phyloP scores from a whole-genome alignment of 2,888 invertebrate genomes.

The Muschampia plurimacula region DNA sequence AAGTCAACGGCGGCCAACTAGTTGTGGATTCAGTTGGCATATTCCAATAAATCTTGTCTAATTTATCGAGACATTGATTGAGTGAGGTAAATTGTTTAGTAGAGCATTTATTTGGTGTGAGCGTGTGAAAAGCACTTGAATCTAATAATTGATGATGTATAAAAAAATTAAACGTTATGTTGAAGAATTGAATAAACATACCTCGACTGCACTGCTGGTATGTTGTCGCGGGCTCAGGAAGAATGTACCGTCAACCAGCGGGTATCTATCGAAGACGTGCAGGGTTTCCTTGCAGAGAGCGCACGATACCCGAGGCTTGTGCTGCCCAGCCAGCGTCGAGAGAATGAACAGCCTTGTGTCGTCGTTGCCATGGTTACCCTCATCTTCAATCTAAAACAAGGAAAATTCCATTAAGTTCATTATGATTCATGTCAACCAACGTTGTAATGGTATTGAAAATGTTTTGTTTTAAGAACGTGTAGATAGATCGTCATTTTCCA shows the following conservation, averaged over 20 bases:
- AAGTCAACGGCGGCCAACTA: constrained; percentile 32
- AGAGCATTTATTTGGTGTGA: not conserved
- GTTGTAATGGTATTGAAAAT: no score
- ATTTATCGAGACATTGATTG: constrained; percentile 34
- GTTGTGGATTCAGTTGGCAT: constrained; percentile 34
- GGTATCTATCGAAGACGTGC: constrained; percentile 98
- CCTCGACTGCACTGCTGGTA: constrained; percentile 94
- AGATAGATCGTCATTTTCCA: not conserved
- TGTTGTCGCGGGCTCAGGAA: constrained; percentile 98
- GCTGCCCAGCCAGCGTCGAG: constrained; percentile 96
- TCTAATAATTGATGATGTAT: not conserved
- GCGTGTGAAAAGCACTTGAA: not conserved
- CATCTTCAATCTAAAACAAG: constrained; percentile 96
- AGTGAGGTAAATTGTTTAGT: constrained; percentile 29
- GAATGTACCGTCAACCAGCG: constrained; percentile 98
- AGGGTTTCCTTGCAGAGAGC: constrained; percentile 95
- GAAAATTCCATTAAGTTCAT: not conserved
- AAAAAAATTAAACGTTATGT: not conserved
- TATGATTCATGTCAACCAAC: no score
- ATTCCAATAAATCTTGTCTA: constrained; percentile 32
- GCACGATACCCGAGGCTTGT: constrained; percentile 94
- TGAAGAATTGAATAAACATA: constrained; percentile 62
- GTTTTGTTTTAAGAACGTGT: not conserved
- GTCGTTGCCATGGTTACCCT: constrained; percentile 99
- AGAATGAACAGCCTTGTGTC: constrained; percentile 98